Base-by-base conservation (phyloP, 1,140 invertebrate species). In the Aphaenogaster floridana region DNA sequence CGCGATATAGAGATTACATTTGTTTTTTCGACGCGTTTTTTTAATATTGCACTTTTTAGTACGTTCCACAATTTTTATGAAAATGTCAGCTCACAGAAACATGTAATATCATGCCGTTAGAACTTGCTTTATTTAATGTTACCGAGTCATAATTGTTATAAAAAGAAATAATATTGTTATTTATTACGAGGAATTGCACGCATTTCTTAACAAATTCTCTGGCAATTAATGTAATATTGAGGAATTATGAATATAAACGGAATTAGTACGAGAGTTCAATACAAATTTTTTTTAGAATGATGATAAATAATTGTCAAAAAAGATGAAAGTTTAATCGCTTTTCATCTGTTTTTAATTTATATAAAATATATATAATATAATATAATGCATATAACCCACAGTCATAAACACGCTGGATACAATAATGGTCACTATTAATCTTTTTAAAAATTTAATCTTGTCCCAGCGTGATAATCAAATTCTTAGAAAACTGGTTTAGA, bases 361-460 rank as follows among this genome's bases (percentile, higher is more conserved):
- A 48, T 2, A 15, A 21, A 28, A 42, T 42, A 48, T 7, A 52
- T 71, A 13, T 28, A 28, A 28, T 28, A 28, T 28, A 28, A 28
- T 4, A 52, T 71, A 50, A 71, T 34, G 34, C 15, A 72, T 42
- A 42, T 2, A 72, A 39, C 3, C 2, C n/a, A 7, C 13, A 39
- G 6, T 57, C 34, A 11, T 28, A 52, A 59, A 59, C 34, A 7
- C 11, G 36, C 0, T 15, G 13, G 2, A 6, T 57, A 36, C 72
- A 45, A 59, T 4, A 59, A 42, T 76, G 2, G 6, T 42, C 36
- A 21, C 54, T 42, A 59, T 77, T 42, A 69, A 28, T 69, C 42
- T 28, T 34, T 17, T 8, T 77, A 45, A 77, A 77, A 61, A 45
- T 61, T 15, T 76, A 39, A 57, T 59, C 36, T 76, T 11, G 52